Conservation (phyloP, 2,113 vertebrate genomes). For the Scalopus aquaticus region DNA sequence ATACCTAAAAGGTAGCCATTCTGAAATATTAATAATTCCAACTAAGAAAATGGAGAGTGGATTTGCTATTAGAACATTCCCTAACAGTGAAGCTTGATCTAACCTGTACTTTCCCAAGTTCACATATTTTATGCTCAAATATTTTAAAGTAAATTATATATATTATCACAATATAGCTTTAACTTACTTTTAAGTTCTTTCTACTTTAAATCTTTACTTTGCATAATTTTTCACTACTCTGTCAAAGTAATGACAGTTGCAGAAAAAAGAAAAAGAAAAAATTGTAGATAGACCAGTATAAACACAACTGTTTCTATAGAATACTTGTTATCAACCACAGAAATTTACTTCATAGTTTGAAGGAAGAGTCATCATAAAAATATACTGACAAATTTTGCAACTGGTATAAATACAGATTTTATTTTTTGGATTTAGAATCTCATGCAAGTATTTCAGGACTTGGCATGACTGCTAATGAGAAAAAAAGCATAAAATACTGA, state of each 20-base stretch:
- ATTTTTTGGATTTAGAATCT: conserved; percentile 37
- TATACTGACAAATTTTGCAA: background rate
- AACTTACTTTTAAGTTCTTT: background rate
- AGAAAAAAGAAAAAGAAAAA: background rate
- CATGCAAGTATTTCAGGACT: conserved; percentile 11
- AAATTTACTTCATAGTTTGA: background rate
- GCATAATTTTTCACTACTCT: background rate
- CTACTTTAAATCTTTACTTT: background rate
- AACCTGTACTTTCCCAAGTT: background rate
- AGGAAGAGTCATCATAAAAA: conserved; percentile 5
- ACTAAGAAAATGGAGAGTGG: background rate
- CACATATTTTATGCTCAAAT: background rate
- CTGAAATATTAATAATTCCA: background rate
- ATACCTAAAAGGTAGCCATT: background rate
- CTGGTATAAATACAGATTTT: background rate
- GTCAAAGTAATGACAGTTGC: background rate
- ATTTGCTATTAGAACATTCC: background rate
- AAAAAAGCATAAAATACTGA: background rate
- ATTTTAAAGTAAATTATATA: background rate
- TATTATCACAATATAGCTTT: background rate
- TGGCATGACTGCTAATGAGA: background rate
- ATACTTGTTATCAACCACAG: background rate
- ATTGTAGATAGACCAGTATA: background rate
- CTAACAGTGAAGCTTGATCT: background rate
- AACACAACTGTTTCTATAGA: background rate